A percentile compares a stretch with the other conserved stretches of the same genome.
Conservation (phyloP, 2,888 invertebrate genomes). For the Brachypalpus laphriformis region DNA sequence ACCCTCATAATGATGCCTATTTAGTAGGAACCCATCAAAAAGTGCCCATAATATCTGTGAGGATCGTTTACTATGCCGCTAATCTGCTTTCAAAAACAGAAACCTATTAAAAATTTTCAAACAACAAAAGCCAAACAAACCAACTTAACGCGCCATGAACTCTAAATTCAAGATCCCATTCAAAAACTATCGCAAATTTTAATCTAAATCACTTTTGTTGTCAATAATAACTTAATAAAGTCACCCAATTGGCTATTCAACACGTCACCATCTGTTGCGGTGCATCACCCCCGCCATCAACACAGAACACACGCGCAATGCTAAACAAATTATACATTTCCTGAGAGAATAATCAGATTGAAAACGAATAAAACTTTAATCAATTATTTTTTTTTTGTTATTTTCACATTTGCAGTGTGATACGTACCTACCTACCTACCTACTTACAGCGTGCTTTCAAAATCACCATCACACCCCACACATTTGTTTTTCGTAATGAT, state of each 20-base stretch:
- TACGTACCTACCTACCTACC: background rate
- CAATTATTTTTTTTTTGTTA: slow-evolving; percentile 20
- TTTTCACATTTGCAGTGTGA: background rate
- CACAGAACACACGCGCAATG: background rate
- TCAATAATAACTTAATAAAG: slow-evolving; percentile 50
- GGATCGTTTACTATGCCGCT: background rate
- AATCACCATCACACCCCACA: too few species aligned
- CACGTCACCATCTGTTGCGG: background rate
- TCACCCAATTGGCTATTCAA: slow-evolving; percentile 2
- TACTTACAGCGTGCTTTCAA: background rate
- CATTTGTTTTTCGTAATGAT: slow-evolving; percentile 21
- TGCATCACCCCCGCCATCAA: background rate
- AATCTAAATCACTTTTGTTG: slow-evolving; percentile 47
- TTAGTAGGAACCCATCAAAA: background rate
- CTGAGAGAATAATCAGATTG: slow-evolving; percentile 7
- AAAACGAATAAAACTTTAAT: slow-evolving; percentile 34
- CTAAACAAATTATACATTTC: slow-evolving; percentile 59
- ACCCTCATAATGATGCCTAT: background rate
- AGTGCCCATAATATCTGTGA: background rate
- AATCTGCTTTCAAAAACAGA: background rate
- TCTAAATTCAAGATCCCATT: background rate
- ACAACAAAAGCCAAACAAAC: too few species aligned
- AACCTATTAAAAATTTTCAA: background rate
- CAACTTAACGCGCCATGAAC: slow-evolving; percentile 23
- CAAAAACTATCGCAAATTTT: slow-evolving; percentile 19